Base-by-base conservation (phyloP, 2,113 vertebrate genomes). In the Calidris pygmaea region DNA sequence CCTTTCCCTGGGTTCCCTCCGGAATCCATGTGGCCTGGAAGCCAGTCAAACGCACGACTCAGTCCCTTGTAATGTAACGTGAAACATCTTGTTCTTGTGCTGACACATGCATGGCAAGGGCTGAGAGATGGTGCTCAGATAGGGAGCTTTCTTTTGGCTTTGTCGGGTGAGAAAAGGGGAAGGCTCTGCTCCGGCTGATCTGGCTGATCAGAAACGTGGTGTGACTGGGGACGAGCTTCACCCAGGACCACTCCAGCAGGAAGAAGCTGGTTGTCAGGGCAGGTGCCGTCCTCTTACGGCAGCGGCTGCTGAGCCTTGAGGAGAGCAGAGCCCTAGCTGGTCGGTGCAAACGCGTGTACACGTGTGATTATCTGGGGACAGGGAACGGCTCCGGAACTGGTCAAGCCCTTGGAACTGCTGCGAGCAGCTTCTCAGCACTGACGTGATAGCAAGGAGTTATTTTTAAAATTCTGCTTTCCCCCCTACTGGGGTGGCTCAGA, bases 271-370 rank as follows among this genome's bases (percentile, higher is more conserved):
- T 7, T 41, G 56, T 1, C 62, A 7, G 4, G 74, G 82, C 32
- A 55, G 65, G 5, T 37, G 66, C 60, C 2, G 4, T 32, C 34
- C 53, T 59, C 45, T 37, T 8, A 7, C 13, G 0, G 19, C 58
- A 5, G 85, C 3, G 18, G 22, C 8, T 30, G 68, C 63, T 5
- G 60, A 55, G 41, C 63, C 45, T 48, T 17, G n/a, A 3, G 43
- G 35, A 20, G 43, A 63, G 78, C 80, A 23, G 12, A 35, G 62
- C 12, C 35, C 29, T 26, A 2, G 13, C 72, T 56, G 87, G 39
- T 2, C 4, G 65, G n/a, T 43, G 60, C 20, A 24, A 20, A n/a
- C 0, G 0, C 1, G 1, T 3, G 34, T 6, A 14, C 24, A 30
- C 1, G 9, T 79, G 66, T 4, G 75, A 17, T 58, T 7, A 13